A percentile compares a stretch with the other conserved stretches of the same genome.
phyloP scores from a whole-genome alignment of 1,140 invertebrate genomes.

The Hermetia illucens region DNA sequence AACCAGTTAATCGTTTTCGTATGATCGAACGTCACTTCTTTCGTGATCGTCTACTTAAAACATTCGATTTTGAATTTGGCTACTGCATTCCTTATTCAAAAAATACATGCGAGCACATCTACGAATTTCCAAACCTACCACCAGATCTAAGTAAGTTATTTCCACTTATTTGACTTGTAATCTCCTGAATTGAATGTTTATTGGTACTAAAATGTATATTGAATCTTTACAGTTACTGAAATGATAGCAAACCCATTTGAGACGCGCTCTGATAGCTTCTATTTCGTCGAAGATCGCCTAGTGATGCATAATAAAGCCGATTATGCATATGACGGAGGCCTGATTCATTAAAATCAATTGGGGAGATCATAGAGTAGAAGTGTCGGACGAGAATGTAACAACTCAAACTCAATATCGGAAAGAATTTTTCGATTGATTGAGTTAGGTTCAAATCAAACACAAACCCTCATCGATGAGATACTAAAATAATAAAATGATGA shows the following conservation, averaged over 20 bases:
- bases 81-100: slow-evolving; percentile 96
- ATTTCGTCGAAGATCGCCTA: slow-evolving; percentile 92
- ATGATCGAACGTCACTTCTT: slow-evolving; percentile 99
- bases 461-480: no score
- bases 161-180: neutral
- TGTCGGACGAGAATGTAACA: no score
- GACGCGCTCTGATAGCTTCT: slow-evolving; percentile 96
- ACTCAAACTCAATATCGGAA: no score
- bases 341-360: slow-evolving; percentile 17
- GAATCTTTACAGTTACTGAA: slow-evolving; percentile 65
- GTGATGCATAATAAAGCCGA: slow-evolving; percentile 97
- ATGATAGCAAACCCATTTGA: slow-evolving; percentile 95
- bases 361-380: no score
- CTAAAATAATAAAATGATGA: no score
- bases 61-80: slow-evolving; percentile 99
- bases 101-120: slow-evolving; percentile 98
- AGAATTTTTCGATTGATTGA: no score
- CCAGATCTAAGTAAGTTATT: slow-evolving; percentile 63
- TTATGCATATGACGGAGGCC: slow-evolving; percentile 29
- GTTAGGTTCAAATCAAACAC: no score
- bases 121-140: slow-evolving; percentile 87
- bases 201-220: slow-evolving; percentile 1
- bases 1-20: slow-evolving; percentile 86
- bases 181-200: neutral
- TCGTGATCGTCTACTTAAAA: slow-evolving; percentile 83